phyloP scores from a whole-genome alignment of 37 sponge, comb jelly and placozoan species.

The Spongilla lacustris region DNA sequence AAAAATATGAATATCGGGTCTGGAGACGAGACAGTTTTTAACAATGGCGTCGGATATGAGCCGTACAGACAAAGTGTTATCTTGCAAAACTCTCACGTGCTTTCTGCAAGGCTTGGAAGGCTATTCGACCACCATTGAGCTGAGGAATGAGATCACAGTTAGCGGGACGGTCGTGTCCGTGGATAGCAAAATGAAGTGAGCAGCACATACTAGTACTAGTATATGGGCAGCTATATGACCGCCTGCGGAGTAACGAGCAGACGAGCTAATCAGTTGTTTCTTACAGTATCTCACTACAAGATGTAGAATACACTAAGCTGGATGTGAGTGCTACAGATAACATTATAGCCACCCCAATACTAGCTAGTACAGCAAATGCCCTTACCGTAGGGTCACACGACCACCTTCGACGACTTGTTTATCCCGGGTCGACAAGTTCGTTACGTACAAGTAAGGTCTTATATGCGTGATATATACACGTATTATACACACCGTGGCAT shows the following conservation, averaged over 20 bases:
- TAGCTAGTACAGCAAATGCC: neutral
- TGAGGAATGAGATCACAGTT: conserved; percentile 32
- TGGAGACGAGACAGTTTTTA: too few species aligned
- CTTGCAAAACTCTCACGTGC: conserved; percentile 17
- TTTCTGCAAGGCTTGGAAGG: conserved; percentile 31
- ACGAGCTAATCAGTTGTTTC: neutral
- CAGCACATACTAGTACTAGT: neutral
- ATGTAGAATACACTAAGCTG: conserved; percentile 7
- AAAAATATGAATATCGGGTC: too few species aligned
- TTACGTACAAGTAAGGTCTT: conserved; percentile 35
- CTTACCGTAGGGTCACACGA: neutral
- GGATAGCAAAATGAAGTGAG: conserved; percentile 43
- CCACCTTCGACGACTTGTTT: conserved; percentile 17
- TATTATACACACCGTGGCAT: too few species aligned
- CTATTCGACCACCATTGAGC: conserved; percentile 16
- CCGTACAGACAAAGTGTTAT: neutral
- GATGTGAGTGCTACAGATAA: conserved; percentile 4
- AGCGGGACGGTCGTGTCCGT: conserved; percentile 15
- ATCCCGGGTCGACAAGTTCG: conserved; percentile 40
- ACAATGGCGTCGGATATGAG: neutral
- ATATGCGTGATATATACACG: too few species aligned
- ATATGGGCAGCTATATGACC: too few species aligned
- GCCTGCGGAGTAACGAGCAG: neutral
- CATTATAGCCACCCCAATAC: neutral
- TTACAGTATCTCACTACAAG: conserved; percentile 8